Evolutionary conservation across 2,113 vertebrate genomes (phyloP).

Genomic region (Ciconia boyciana): DNA sequence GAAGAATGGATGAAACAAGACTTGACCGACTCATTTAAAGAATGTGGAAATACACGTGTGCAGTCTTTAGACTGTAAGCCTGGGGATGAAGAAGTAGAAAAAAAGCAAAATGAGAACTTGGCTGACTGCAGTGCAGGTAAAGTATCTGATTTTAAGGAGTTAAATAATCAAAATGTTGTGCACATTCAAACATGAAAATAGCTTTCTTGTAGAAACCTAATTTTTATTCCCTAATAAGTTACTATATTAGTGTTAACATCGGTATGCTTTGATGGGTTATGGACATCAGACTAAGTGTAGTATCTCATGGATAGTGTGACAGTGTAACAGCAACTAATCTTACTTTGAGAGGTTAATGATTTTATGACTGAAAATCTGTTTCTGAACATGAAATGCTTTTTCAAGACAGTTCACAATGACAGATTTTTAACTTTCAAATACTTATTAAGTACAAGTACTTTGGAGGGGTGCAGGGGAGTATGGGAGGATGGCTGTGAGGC

Average conservation of each 20-base stretch:
- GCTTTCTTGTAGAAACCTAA: not conserved
- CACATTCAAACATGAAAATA: not conserved
- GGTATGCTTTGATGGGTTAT: not conserved
- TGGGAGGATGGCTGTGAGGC: not conserved
- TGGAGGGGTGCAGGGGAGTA: not conserved
- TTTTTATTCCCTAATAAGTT: not conserved
- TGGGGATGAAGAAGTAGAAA: not conserved
- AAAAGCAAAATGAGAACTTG: not conserved
- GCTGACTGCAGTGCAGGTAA: conserved; percentile 50
- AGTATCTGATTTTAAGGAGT: not conserved
- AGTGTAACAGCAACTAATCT: not conserved
- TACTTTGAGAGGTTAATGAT: not conserved
- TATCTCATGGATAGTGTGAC: not conserved
- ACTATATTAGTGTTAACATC: not conserved
- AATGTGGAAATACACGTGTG: not conserved
- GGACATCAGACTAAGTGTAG: not conserved
- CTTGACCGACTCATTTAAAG: not conserved
- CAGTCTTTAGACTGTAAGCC: not conserved
- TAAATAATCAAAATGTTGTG: not conserved
- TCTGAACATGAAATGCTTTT: not conserved
- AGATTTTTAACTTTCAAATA: not conserved
- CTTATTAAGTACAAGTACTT: not conserved
- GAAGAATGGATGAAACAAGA: not conserved
- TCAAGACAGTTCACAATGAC: not conserved
- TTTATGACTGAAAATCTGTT: not conserved